These are phyloP conservation scores for Pandemis cinnamomeana DNA, from an alignment of 2,888 invertebrate species.

Conservation along the genomic window DNA sequence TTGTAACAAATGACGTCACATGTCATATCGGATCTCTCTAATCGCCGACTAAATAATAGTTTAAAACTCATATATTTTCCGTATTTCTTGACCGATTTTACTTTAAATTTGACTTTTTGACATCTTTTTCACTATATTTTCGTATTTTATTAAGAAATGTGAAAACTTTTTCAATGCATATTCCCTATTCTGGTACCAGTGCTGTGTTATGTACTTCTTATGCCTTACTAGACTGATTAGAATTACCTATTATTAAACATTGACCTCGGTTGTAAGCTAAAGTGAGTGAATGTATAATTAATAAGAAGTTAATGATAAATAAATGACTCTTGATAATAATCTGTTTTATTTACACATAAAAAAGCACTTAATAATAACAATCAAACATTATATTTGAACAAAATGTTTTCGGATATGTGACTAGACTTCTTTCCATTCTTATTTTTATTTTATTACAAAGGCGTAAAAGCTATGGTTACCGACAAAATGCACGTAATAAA, in stretches of 20 bases:
- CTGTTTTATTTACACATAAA: slow-evolving; percentile 31
- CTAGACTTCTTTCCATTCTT: slow-evolving; percentile 28
- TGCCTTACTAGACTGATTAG: slow-evolving; percentile 56
- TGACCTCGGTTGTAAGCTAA: slow-evolving; percentile 31
- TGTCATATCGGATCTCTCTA: too few species aligned
- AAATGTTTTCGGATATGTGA: slow-evolving; percentile 22
- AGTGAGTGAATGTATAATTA: slow-evolving; percentile 20
- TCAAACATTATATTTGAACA: slow-evolving; percentile 18
- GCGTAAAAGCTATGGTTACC: slow-evolving; percentile 22
- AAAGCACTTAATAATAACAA: slow-evolving; percentile 3
- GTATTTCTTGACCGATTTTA: too few species aligned
- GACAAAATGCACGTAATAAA: slow-evolving; percentile 28
- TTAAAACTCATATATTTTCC: too few species aligned
- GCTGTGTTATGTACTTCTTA: slow-evolving; percentile 49
- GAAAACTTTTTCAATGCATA: too few species aligned
- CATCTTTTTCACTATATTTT: too few species aligned
- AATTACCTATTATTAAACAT: slow-evolving; percentile 31
- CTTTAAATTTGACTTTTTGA: too few species aligned
- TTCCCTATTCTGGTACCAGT: slow-evolving; percentile 45
- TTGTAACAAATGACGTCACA: too few species aligned
- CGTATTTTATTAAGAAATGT: too few species aligned
- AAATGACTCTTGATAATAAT: slow-evolving; percentile 27
- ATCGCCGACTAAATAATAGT: too few species aligned
- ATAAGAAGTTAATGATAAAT: slow-evolving; percentile 27
- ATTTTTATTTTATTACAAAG: slow-evolving; percentile 8